Conservation (phyloP, 1,140 invertebrate species). For the Drosophila prosaltans region DNA sequence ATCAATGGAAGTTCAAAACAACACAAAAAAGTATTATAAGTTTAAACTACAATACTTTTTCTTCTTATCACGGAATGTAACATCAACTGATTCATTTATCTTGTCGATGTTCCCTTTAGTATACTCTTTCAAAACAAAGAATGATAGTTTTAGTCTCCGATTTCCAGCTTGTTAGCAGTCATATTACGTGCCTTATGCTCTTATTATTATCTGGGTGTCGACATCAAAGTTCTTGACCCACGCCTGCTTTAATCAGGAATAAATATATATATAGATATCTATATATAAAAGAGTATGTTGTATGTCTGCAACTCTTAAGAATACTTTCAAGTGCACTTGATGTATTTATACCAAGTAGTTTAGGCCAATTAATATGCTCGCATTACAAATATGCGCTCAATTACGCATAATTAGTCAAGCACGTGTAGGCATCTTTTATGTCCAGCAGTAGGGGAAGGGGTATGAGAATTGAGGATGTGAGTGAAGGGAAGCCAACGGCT, state of each 20-base stretch:
- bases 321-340: slow-evolving; percentile 46
- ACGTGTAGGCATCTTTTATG: slow-evolving; percentile 65
- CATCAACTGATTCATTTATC: no score
- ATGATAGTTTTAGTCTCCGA: slow-evolving; percentile 38
- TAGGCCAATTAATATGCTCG: slow-evolving; percentile 71
- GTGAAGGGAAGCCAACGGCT: not conserved
- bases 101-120: not conserved
- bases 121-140: slow-evolving; percentile 15
- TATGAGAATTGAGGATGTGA: no score
- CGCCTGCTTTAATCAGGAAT: not conserved
- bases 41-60: no score
- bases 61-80: no score
- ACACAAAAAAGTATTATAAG: no score
- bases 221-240: slow-evolving; percentile 2
- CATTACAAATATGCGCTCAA: slow-evolving; percentile 74
- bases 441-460: slow-evolving; percentile 48
- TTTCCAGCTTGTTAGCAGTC: slow-evolving; percentile 41
- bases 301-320: slow-evolving; percentile 14
- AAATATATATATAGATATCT: not conserved
- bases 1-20: no score
- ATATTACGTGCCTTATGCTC: slow-evolving; percentile 45
- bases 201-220: slow-evolving; percentile 40
- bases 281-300: not conserved
- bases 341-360: slow-evolving; percentile 47
- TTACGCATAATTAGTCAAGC: slow-evolving; percentile 76